Conservation (phyloP, 2,113 vertebrate species). For the Machaerirhynchus nigripectus region DNA sequence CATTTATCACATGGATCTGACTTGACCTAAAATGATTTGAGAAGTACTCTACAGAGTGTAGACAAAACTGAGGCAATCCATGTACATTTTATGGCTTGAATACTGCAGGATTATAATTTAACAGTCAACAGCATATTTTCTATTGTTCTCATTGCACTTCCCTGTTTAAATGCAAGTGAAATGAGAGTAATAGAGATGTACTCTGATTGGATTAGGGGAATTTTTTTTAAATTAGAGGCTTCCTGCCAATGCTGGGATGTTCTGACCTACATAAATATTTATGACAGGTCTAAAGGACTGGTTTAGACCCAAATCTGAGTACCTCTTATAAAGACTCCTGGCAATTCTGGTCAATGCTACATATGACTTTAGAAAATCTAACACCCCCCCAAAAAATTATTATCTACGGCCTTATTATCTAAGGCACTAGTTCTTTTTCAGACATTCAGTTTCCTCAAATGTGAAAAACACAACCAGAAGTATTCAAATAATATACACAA, state of each 20-base stretch:
- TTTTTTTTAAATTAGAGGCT: not conserved
- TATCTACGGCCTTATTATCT: not conserved
- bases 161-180: not conserved
- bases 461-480: not conserved
- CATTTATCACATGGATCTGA: not conserved
- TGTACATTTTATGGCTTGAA: not conserved
- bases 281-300: not conserved
- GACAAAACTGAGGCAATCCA: not conserved
- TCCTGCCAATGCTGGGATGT: not conserved
- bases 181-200: not conserved
- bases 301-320: not conserved
- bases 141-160: not conserved
- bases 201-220: not conserved
- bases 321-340: not conserved
- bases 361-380: not conserved
- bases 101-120: not conserved
- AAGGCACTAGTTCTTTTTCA: not conserved
- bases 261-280: not conserved
- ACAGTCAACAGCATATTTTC: not conserved
- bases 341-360: not conserved
- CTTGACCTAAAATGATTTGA: not conserved
- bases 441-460: not conserved
- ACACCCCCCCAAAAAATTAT: accelerated
- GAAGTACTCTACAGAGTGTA: not conserved
- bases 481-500: not conserved